Evolutionary conservation across 2,888 invertebrate species (phyloP), one percentile per base, ranked within the genome.

Genomic region (Heliconius hortense): DNA sequence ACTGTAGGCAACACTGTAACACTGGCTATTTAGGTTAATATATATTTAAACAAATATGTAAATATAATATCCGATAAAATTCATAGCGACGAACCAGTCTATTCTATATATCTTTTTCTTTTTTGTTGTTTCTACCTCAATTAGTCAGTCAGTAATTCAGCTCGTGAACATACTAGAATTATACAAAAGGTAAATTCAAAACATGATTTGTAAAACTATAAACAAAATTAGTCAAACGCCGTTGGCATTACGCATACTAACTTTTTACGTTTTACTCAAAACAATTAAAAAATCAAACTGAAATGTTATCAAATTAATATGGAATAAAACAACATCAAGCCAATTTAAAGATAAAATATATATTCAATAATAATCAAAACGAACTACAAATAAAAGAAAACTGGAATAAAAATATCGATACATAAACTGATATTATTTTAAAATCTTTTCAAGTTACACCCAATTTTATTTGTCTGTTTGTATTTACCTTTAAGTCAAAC

Each of bases 401-500:
- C 5, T 24, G n/a, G 1, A 64, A 39, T 13, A n/a, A n/a, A 59
- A 24, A 39, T 39, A 24, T 26, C 4, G n/a, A 26, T 26, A 60
- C 1, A 71, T 59, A 70, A 70, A 39, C 21, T 24, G 35, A 60
- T 71, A 59, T 60, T 24, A 59, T 70, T 66, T 39, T 39, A 10
- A 60, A 24, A 71, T 26, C 10, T 68, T 56, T 35, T 56, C 53
- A 31, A 69, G 53, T 53, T 35, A 56, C 53, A n/a, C 8, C 24
- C 56, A 56, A 69, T 69, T 56, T 69, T 53, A 56, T 69, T 56
- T 64, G 53, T 21, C 48, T 74, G 60, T 68, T 74, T 71, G 59
- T 71, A 62, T 71, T 71, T 62, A 43, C 59, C 60, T 71, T 71
- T 71, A 60, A 56, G n/a, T 69, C 56, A 31, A 60, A 43, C 71